Conservation (phyloP, 2,888 invertebrate species). For the Epicampocera succincta region DNA sequence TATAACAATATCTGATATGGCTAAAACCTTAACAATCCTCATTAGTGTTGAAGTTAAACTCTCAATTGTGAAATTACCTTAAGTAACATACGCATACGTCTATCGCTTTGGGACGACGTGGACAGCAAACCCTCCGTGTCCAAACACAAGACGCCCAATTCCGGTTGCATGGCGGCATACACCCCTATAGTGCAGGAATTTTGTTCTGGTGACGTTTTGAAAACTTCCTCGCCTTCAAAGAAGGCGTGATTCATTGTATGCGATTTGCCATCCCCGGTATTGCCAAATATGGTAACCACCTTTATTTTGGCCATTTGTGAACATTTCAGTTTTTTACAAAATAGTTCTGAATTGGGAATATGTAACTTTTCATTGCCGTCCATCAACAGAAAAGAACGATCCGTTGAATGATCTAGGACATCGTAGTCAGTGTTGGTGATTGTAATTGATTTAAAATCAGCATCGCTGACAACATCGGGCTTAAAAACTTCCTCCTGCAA, state of each 20-base stretch:
- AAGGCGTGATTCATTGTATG: constrained; percentile 89
- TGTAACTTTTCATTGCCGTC: constrained; percentile 85
- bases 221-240: constrained; percentile 84
- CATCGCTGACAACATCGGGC: constrained; percentile 75
- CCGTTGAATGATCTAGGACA: constrained; percentile 70
- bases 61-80: constrained; percentile 82
- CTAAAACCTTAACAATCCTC: constrained; percentile 83
- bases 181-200: constrained; percentile 90
- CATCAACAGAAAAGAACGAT: constrained; percentile 83
- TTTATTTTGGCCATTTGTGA: constrained; percentile 84
- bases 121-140: constrained; percentile 92
- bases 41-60: background rate
- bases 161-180: constrained; percentile 88
- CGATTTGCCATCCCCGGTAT: constrained; percentile 92
- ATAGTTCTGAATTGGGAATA: constrained; percentile 83
- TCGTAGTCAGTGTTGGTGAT: constrained; percentile 75
- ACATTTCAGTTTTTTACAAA: constrained; percentile 81
- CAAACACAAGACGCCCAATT: constrained; percentile 86
- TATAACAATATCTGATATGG: constrained; percentile 90
- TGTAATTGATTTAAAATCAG: constrained; percentile 79
- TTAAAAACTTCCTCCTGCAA: constrained; percentile 76
- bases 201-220: constrained; percentile 81
- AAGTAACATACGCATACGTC: constrained; percentile 85
- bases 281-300: constrained; percentile 92
- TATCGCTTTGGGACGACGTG: constrained; percentile 77